Conservation (phyloP, 2,888 invertebrate genomes). For the Beris chalybata region DNA sequence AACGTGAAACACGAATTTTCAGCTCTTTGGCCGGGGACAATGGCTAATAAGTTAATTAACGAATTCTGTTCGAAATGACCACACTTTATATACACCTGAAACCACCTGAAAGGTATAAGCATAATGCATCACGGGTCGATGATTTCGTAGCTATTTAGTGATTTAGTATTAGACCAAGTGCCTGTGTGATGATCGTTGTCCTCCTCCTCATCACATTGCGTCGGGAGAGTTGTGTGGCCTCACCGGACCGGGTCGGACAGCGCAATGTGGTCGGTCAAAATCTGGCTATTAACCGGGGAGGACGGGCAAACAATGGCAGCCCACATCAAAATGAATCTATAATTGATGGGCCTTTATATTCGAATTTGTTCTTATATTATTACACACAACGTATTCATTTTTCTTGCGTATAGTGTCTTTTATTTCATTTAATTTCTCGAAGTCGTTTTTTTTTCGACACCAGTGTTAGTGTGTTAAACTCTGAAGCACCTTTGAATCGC, state of each 20-base stretch:
- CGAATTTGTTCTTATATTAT: constrained; percentile 14
- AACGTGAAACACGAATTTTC: constrained; percentile 19
- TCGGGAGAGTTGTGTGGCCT: no score
- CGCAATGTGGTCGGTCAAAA: constrained; percentile 3
- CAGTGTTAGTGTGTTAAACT: no score
- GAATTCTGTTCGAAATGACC: constrained; percentile 21
- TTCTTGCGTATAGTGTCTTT: no score
- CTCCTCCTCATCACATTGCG: no score
- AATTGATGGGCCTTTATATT: constrained; percentile 30
- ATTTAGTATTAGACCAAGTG: not conserved
- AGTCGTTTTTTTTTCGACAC: no score
- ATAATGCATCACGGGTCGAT: constrained; percentile 28
- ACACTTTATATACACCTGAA: not conserved
- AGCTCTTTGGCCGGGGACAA: constrained; percentile 14
- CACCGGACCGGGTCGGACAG: no score
- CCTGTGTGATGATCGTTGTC: no score
- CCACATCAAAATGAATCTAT: constrained; percentile 26
- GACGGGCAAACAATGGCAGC: constrained; percentile 33
- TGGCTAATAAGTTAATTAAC: constrained; percentile 29
- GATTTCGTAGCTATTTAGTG: constrained; percentile 11
- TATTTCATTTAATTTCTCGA: no score
- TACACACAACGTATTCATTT: no score
- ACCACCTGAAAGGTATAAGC: constrained; percentile 17
- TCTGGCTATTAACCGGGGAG: constrained; percentile 21
- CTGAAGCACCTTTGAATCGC: no score